Percentiles rank a stretch among this genome's conserved stretches.
Conservation (phyloP, 2,113 vertebrate species). For the Actenoides hombroni region DNA sequence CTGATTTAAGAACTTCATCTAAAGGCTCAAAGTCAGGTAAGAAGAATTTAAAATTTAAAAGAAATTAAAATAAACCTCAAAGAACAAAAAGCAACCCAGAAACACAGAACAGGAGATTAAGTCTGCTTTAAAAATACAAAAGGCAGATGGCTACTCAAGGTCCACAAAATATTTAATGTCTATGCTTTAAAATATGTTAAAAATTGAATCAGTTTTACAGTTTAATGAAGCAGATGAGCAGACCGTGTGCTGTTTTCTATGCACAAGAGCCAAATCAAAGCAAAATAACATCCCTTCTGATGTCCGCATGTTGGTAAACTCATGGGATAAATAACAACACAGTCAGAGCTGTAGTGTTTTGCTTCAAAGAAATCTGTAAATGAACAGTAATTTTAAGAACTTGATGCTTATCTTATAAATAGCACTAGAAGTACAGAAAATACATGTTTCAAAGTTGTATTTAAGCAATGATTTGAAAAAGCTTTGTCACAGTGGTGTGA, state of each 20-base stretch:
- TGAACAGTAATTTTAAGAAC: slow-evolving; percentile 65
- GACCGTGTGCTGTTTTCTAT: background rate
- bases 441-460: background rate
- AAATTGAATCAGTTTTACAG: background rate
- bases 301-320: background rate
- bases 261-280: background rate
- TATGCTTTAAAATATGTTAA: background rate
- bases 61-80: background rate
- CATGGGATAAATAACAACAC: slow-evolving; percentile 6
- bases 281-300: background rate
- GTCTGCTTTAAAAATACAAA: background rate
- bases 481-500: background rate
- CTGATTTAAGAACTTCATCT: slow-evolving; percentile 35
- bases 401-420: slow-evolving; percentile 41
- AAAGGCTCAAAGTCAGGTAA: slow-evolving; percentile 4
- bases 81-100: slow-evolving; percentile 3
- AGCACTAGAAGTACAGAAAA: slow-evolving; percentile 6
- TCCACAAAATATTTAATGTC: slow-evolving; percentile 9
- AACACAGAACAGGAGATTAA: background rate
- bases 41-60: slow-evolving; percentile 9
- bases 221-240: slow-evolving; percentile 33
- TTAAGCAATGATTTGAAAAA: slow-evolving; percentile 56
- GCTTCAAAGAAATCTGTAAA: slow-evolving; percentile 31
- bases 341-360: background rate
- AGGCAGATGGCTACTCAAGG: background rate